These are phyloP conservation scores for Monopterus albus DNA, from an alignment of 2,113 vertebrate species.

Conservation along the genomic window DNA sequence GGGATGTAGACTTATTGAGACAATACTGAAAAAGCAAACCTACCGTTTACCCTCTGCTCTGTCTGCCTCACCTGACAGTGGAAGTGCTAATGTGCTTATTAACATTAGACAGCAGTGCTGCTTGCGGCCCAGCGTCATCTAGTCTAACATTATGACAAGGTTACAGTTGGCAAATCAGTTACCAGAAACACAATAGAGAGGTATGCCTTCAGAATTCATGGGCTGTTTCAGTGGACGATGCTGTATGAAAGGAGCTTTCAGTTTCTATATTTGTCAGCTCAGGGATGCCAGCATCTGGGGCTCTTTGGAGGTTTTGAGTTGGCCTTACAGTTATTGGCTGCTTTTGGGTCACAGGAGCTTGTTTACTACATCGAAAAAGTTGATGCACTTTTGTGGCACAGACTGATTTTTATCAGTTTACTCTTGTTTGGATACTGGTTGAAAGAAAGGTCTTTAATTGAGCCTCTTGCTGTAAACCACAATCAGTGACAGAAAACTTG, in stretches of 20 bases:
- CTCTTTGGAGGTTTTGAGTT: slow-evolving; percentile 51
- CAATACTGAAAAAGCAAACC: background rate
- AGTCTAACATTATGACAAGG: slow-evolving; percentile 10
- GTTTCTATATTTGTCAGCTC: slow-evolving; percentile 32
- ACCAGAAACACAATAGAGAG: slow-evolving; percentile 39
- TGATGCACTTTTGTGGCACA: slow-evolving; percentile 43
- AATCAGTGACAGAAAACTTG: slow-evolving; percentile 43
- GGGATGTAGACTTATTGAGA: background rate
- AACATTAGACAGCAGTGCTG: background rate
- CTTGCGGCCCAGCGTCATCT: background rate
- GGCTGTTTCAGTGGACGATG: slow-evolving; percentile 27
- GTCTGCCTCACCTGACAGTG: slow-evolving; percentile 1
- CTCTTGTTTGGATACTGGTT: slow-evolving; percentile 52
- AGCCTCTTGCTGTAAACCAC: slow-evolving; percentile 43
- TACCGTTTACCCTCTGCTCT: background rate
- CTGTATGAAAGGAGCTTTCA: slow-evolving; percentile 62
- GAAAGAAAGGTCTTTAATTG: slow-evolving; percentile 62
- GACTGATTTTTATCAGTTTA: slow-evolving; percentile 43
- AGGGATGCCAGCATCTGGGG: slow-evolving; percentile 31
- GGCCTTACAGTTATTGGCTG: slow-evolving; percentile 45
- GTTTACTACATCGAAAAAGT: slow-evolving; percentile 53
- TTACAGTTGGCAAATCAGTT: slow-evolving; percentile 48
- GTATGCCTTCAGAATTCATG: background rate
- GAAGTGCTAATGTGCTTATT: slow-evolving; percentile 8
- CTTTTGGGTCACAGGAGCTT: slow-evolving; percentile 39